Evolutionary conservation across 2,113 vertebrate genomes (phyloP), one percentile per base, ranked within the genome.

Genomic region (Phyllopteryx taeniolatus): DNA sequence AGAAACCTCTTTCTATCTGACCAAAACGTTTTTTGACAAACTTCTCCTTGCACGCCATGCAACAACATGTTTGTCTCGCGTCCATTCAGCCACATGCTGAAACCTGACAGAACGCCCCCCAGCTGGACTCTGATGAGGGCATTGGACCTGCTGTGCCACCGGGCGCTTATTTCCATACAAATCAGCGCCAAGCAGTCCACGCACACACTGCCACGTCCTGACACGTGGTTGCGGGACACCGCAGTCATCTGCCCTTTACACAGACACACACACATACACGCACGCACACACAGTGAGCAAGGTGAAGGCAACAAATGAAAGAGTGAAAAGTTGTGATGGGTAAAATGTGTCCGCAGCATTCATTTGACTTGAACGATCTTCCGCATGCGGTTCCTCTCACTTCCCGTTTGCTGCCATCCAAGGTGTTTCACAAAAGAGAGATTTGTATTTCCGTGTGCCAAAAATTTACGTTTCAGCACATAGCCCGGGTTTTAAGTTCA

Each of bases 81-180:
- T n/a, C 42, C 68, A 59, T 72, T 39, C 54, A 56, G 57, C 62
- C 47, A 49, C 59, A 71, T 59, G 73, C 74, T 74, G 66, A 66
- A 66, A 47, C 77, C 72, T 57, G 75, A 77, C 76, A 27, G 8
- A 76, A 79, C 11, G 59, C 83, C 86, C 81, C 85, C 53, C 86
- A 80, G 86, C 86, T 88, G 81, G 83, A 75, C 77, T 67, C 80
- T 88, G 86, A 88, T 88, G 85, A 82, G 75, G 77, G 80, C 71
- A 56, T 67, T 44, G 0, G 74, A 77, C 86, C 88, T 71, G 86
- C 90, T 90, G 89, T 79, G 91, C 79, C 82, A 90, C 85, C 85
- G 88, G 83, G 77, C 85, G 74, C 70, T 86, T 39, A 89, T 90
- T 90, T 90, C 87, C 84, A 90, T 91, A 89, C 87, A 92, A 92